phyloP scores from a whole-genome alignment of 2,888 invertebrate species.

The Diarsia rubi region DNA sequence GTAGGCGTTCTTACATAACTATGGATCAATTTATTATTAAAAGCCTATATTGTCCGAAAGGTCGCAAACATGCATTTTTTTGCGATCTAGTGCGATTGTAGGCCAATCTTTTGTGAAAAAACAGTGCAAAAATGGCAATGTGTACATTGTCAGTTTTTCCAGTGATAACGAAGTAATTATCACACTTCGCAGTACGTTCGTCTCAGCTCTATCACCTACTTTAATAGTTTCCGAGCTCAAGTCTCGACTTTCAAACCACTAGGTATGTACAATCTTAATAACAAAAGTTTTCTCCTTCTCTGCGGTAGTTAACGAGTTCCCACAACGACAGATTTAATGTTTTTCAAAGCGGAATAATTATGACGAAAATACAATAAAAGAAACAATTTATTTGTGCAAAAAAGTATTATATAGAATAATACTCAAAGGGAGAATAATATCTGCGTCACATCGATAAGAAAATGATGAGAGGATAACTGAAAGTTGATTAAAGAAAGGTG shows the following conservation, averaged over 20 bases:
- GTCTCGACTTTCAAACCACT: not conserved
- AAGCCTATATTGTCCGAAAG: too few species aligned
- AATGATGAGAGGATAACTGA: too few species aligned
- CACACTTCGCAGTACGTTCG: not conserved
- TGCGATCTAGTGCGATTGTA: too few species aligned
- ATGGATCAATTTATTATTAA: too few species aligned
- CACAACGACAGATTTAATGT: constrained; percentile 12
- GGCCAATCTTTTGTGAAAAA: too few species aligned
- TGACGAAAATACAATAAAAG: not conserved
- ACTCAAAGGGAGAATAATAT: too few species aligned
- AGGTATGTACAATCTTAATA: constrained; percentile 10
- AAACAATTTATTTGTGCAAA: not conserved
- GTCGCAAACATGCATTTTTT: too few species aligned
- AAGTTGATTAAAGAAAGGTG: too few species aligned
- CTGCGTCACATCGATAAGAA: too few species aligned
- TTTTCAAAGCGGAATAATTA: constrained; percentile 8
- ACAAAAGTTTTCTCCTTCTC: constrained; percentile 8
- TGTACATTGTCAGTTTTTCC: too few species aligned
- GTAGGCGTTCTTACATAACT: too few species aligned
- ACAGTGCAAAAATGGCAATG: too few species aligned
- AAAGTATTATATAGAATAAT: not conserved
- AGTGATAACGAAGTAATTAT: constrained; percentile 10
- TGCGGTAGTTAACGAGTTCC: constrained; percentile 30
- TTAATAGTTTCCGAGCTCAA: constrained; percentile 1
- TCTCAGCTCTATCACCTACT: constrained; percentile 10